These are phyloP conservation scores for Penaeus monodon DNA, from an alignment of 2,888 invertebrate species.

Conservation along the genomic window DNA sequence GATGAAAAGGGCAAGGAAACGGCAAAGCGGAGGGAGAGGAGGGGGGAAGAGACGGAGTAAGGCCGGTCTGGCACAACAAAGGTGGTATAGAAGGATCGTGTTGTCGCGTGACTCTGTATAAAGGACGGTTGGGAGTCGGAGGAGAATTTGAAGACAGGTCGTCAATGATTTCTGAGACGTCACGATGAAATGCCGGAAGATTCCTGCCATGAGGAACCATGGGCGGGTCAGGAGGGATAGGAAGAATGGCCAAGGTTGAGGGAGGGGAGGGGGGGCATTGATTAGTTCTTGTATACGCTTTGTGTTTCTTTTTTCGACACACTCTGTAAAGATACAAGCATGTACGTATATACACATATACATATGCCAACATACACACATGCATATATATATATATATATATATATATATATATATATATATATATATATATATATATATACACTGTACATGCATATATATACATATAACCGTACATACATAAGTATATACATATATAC, in stretches of 20 bases:
- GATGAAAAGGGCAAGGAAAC: background rate
- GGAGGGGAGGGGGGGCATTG: constrained; percentile 12
- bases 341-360: no score
- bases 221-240: constrained; percentile 2
- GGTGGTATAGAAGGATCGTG: constrained; percentile 20
- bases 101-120: constrained; percentile 10
- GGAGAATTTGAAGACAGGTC: constrained; percentile 19
- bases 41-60: background rate
- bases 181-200: background rate
- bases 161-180: constrained; percentile 2
- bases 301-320: background rate
- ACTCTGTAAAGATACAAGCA: no score
- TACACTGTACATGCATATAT: background rate
- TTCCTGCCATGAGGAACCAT: background rate
- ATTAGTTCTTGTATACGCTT: background rate
- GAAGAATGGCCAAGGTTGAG: background rate
- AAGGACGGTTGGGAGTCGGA: background rate
- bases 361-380: no score
- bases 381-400: no score
- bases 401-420: no score
- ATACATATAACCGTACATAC: no score
- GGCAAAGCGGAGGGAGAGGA: background rate
- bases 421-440: no score
- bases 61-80: constrained; percentile 4
- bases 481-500: no score